Conservation (phyloP, 2,797 vertebrate species). For the Siniperca obscura region DNA sequence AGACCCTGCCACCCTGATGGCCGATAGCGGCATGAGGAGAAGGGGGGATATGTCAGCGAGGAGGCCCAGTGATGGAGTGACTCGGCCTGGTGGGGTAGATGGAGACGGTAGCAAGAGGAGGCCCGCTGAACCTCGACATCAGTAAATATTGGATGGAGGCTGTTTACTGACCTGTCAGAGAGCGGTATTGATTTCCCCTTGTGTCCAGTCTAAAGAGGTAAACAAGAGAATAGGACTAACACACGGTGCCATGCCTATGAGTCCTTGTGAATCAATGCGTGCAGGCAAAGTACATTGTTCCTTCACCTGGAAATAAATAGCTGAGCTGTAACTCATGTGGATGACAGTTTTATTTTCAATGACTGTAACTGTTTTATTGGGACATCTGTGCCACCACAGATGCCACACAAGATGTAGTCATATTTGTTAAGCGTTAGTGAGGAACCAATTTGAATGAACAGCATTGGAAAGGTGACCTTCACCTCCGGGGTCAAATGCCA, state of each 20-base stretch:
- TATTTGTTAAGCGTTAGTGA: not conserved
- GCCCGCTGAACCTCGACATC: conserved; percentile 36
- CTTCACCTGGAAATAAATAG: conserved; percentile 37
- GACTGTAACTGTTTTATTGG: conserved; percentile 27
- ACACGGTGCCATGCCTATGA: conserved; percentile 1
- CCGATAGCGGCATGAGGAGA: conserved; percentile 33
- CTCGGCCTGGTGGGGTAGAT: conserved; percentile 22
- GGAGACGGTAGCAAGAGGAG: conserved; percentile 19
- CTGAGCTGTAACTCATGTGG: conserved; percentile 29
- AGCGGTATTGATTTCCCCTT: conserved; percentile 55
- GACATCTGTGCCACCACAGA: conserved; percentile 14
- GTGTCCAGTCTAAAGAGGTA: conserved; percentile 55
- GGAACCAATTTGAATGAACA: not conserved
- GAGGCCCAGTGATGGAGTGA: conserved; percentile 48
- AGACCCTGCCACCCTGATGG: conserved; percentile 49
- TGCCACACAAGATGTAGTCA: not conserved
- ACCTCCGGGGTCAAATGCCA: conserved; percentile 9
- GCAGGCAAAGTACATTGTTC: conserved; percentile 34
- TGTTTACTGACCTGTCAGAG: conserved; percentile 64
- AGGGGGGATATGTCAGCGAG: conserved; percentile 29
- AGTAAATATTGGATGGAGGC: conserved; percentile 55
- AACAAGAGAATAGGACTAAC: conserved; percentile 46
- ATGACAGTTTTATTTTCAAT: conserved; percentile 28
- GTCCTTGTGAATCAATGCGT: conserved; percentile 30
- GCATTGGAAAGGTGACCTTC: conserved; percentile 25